Base-by-base conservation (phyloP, 1,140 invertebrate species). In the Drosophila pachea region DNA sequence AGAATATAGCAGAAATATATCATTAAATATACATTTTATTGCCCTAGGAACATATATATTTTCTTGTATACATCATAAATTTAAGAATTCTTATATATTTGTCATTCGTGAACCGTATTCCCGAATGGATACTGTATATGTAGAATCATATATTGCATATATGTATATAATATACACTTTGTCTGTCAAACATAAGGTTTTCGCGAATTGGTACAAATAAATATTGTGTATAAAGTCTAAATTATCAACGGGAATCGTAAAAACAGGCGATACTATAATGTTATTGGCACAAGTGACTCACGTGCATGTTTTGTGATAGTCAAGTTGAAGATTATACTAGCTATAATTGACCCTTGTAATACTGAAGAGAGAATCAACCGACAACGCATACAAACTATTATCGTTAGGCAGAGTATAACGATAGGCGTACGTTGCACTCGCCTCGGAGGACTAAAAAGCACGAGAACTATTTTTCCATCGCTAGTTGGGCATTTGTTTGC, bases 201-300 rank as follows among this genome's bases (percentile, higher is more conserved):
- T 59, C 50, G 36, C 45, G n/a, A 12, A 38, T 33, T 29, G 16
- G 32, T n/a, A 42, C 29, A 38, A 45, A 58, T 36, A 58, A 42
- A 56, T 50, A 38, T 8, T 47, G 8, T 68, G 8, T 5, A 63
- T 22, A 62, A 11, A 16, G 16, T 59, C 9, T 16, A 50, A 62
- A 12, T 62, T 42, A 49, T 49, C 60, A 49, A 49, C 31, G 42
- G 33, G 16, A 31, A 7, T 11, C 9, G 16, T 16, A 55, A 29
- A 29, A 42, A 45, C 58, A 53, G 8, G 33, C 7, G 40, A 11
- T 63, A 29, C 9, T 42, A 14, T 42, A 14, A 47, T 40, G n/a
- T 65, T 49, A 65, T 40, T 56, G n/a, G 6, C 58, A 55, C 35
- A 14, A 35, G 32, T 64, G 60, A 63, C 31, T 68, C 60, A 56